A percentile compares a stretch with the other conserved stretches of the same genome.
phyloP scores from a whole-genome alignment of 1,140 invertebrate genomes.

The Caenorhabditis tropicalis region DNA sequence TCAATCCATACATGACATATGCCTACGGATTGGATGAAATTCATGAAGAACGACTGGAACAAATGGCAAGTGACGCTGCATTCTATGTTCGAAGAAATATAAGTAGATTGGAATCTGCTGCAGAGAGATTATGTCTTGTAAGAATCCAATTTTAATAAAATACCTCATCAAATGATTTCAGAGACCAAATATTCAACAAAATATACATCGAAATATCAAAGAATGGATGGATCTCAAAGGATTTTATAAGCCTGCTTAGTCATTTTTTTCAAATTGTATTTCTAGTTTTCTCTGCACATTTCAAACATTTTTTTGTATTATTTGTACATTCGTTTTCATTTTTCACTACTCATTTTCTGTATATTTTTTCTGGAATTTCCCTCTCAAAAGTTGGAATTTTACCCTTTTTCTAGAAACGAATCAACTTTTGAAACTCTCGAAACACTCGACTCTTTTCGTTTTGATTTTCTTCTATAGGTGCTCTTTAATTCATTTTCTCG shows the following conservation, averaged over 20 bases:
- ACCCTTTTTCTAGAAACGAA: too few relatives aligned
- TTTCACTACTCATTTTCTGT: neutral
- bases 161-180: neutral
- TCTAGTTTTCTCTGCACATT: neutral
- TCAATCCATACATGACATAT: conserved; percentile 88
- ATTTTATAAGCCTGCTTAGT: conserved; percentile 18
- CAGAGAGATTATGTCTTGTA: conserved; percentile 56
- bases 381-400: too few relatives aligned
- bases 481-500: neutral
- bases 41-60: conserved; percentile 74
- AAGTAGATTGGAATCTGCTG: conserved; percentile 61
- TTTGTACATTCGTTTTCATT: conserved; percentile 16
- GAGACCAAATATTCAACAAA: conserved; percentile 21
- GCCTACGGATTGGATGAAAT: conserved; percentile 85
- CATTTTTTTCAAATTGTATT: neutral
- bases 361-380: neutral
- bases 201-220: neutral
- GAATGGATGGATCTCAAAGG: conserved; percentile 28
- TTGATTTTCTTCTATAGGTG: neutral
- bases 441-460: neutral
- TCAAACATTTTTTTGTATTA: neutral
- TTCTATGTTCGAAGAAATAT: conserved; percentile 67
- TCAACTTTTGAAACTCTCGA: too few relatives aligned
- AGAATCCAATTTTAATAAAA: neutral
- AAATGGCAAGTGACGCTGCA: conserved; percentile 64